Base-by-base conservation (phyloP, 2,797 vertebrate species). In the Myioborus melanocephalus region DNA sequence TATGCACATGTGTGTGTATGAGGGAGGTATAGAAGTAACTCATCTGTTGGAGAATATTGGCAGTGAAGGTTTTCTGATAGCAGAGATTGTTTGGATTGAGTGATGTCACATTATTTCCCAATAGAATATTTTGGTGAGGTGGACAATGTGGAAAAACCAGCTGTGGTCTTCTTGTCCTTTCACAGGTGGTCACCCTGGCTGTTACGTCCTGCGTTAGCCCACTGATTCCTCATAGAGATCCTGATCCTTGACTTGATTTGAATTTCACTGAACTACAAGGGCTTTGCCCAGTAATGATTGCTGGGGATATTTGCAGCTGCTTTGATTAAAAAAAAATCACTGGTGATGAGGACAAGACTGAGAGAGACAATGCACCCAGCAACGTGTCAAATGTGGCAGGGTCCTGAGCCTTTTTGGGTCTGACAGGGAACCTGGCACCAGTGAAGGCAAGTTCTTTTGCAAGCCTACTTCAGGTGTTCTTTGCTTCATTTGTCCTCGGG, bases 1-100 rank as follows among this genome's bases (percentile, higher is more conserved):
- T 49, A 15, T 28, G 23, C 37, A 55, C 0, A 0, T 1, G 1
- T 5, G 2, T 49, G 10, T 53, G 50, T 14, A 26, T 0, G 5
- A 72, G 20, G 17, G 41, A 52, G 7, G 10, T 47, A 28, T 0
- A 43, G 37, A 76, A 77, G 34, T 15, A 78, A 69, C 18, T 46
- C 5, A 14, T 39, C 46, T 18, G 20, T 14, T 57, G 41, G 15
- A 12, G 19, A 35, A 28, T 41, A 72, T 14, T 63, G 59, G 47
- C 28, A 37, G 17, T 9, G 13, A 34, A 59, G 12, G 3, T 53
- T 61, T 90, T 39, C 65, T 81, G 22, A 55, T 12, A 69, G 34
- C n/a, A 57, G 55, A 49, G 43, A 14, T 72, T 50, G 79, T 50
- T 47, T 65, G 59, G 23, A 53, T 56, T 49, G 39, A 76, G 32